Conservation (phyloP, 2,797 vertebrate genomes). For the Emydoidea blandingii region DNA sequence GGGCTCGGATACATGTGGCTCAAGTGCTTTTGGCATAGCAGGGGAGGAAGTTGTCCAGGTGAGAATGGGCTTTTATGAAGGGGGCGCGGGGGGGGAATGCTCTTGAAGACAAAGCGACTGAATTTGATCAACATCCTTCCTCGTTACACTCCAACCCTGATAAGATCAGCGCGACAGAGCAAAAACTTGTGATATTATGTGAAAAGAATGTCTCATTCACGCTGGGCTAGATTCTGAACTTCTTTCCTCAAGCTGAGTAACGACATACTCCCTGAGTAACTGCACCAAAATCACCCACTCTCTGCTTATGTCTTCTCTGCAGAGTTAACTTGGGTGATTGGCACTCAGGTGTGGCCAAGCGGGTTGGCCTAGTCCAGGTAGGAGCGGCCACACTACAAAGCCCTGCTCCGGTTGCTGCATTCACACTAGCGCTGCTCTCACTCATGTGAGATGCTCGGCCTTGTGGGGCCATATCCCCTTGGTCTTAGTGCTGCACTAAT, state of each 20-base stretch:
- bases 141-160: neutral
- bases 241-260: neutral
- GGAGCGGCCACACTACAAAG: rapidly evolving
- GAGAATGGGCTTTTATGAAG: neutral
- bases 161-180: neutral
- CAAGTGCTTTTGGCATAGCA: slow-evolving; percentile 47
- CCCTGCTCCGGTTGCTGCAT: neutral
- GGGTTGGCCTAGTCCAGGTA: neutral
- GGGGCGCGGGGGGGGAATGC: neutral
- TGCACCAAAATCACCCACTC: rapidly evolving
- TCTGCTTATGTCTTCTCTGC: neutral
- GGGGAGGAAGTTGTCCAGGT: slow-evolving; percentile 68
- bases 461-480: neutral
- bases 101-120: slow-evolving; percentile 54
- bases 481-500: neutral
- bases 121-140: slow-evolving; percentile 67
- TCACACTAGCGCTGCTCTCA: neutral
- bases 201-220: neutral
- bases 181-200: neutral
- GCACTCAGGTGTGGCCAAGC: neutral
- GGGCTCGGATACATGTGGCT: slow-evolving; percentile 23
- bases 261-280: neutral
- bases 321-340: neutral
- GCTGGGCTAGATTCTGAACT: slow-evolving; percentile 32
- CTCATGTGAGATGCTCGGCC: neutral